phyloP scores from a whole-genome alignment of 2,888 invertebrate species.

The Melieria crassipennis region DNA sequence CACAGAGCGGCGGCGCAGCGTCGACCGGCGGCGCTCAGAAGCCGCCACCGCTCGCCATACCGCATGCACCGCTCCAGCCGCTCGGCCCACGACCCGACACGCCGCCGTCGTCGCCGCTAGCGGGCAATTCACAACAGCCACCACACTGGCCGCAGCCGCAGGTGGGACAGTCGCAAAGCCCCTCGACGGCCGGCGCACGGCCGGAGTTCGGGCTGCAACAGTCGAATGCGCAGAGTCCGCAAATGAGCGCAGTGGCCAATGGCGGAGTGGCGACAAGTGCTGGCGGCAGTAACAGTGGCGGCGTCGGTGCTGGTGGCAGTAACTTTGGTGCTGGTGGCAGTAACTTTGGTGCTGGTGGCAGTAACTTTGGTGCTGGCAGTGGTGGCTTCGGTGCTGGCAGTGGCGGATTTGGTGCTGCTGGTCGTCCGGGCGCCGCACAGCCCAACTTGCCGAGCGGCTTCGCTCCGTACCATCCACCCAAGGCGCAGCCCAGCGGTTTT shows the following conservation, averaged over 20 bases:
- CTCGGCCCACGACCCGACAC: conserved; percentile 61
- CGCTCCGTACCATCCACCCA: conserved; percentile 53
- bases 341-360: background rate
- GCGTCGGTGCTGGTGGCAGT: background rate
- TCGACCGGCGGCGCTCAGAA: conserved; percentile 37
- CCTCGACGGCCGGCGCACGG: background rate
- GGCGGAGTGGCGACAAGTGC: background rate
- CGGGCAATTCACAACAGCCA: conserved; percentile 45
- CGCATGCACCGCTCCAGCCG: conserved; percentile 57
- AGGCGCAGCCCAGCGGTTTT: conserved; percentile 57
- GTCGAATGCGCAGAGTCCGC: conserved; percentile 22
- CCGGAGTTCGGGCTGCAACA: conserved; percentile 13
- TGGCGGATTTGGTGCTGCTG: conserved; percentile 8
- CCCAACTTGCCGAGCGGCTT: conserved; percentile 52
- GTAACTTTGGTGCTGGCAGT: conserved; percentile 8
- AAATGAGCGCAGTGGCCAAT: background rate
- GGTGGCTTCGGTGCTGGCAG: background rate
- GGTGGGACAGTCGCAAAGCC: background rate
- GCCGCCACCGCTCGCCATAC: conserved; percentile 54
- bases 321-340: conserved; percentile 14
- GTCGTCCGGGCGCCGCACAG: conserved; percentile 41
- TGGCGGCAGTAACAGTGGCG: background rate
- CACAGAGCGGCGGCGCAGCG: conserved; percentile 24
- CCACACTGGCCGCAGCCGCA: conserved; percentile 50
- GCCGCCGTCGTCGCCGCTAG: conserved; percentile 56